phyloP scores from a whole-genome alignment of 2,797 vertebrate genomes.

The Notolabrus celidotus region DNA sequence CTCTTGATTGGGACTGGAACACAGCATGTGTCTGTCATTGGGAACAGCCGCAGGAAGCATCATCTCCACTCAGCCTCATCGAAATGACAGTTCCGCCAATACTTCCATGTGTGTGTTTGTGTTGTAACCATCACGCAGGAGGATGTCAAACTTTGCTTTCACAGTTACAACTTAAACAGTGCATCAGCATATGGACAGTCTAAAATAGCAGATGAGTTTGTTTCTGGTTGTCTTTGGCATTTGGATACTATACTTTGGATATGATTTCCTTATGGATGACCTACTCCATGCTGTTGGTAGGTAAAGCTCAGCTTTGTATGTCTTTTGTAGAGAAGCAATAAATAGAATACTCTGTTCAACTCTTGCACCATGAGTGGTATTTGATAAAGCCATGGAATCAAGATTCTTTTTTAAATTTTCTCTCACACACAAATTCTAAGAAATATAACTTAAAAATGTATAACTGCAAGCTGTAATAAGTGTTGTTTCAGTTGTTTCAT shows the following conservation, averaged over 20 bases:
- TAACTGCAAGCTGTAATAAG: too few species aligned
- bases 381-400: too few species aligned
- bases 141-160: background rate
- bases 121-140: background rate
- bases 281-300: constrained; percentile 62
- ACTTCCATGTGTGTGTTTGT: constrained; percentile 6
- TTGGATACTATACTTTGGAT: constrained; percentile 40
- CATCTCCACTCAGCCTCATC: constrained; percentile 40
- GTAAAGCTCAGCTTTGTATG: constrained; percentile 11
- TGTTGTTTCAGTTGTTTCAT: too few species aligned
- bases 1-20: background rate
- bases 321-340: background rate
- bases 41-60: constrained; percentile 38
- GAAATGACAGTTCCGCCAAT: constrained; percentile 70
- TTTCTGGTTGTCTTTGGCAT: background rate
- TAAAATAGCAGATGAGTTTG: background rate
- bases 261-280: constrained; percentile 78
- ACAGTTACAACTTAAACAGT: background rate
- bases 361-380: too few species aligned
- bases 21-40: constrained; percentile 8
- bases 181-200: background rate
- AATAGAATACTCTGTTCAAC: too few species aligned
- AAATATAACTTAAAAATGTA: too few species aligned
- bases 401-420: too few species aligned
- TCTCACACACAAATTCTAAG: too few species aligned